Conservation (phyloP, 2,113 vertebrate species). For the Leuciscus idus region DNA sequence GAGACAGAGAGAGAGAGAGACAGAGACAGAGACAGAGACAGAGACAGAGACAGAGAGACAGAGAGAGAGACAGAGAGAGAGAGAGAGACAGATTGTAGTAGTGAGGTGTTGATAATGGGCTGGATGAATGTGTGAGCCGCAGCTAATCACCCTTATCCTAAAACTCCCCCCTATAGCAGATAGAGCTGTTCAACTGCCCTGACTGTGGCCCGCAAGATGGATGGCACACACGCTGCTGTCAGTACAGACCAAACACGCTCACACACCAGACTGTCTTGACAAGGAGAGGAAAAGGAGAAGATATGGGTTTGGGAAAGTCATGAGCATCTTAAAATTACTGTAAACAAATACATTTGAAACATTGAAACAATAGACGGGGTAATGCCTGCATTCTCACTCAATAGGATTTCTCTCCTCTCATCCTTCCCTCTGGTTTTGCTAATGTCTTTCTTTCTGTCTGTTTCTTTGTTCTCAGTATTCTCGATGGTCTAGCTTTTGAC, state of each 20-base stretch:
- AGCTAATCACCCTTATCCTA: slow-evolving; percentile 67
- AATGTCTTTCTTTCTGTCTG: slow-evolving; percentile 67
- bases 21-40: too few relatives aligned
- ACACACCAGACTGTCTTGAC: slow-evolving; percentile 24
- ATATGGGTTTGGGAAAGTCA: slow-evolving; percentile 3
- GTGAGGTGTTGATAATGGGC: slow-evolving; percentile 71
- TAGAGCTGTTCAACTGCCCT: slow-evolving; percentile 64
- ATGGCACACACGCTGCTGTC: slow-evolving; percentile 61
- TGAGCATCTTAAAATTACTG: not conserved
- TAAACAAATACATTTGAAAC: slow-evolving; percentile 9
- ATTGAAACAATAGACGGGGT: not conserved
- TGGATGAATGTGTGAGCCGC: slow-evolving; percentile 73
- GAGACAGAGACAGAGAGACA: slow-evolving; percentile 25
- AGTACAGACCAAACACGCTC: slow-evolving; percentile 53
- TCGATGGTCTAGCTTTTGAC: slow-evolving; percentile 69
- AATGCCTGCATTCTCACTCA: slow-evolving; percentile 31
- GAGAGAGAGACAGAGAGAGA: slow-evolving; percentile 37
- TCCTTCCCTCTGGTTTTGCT: slow-evolving; percentile 59
- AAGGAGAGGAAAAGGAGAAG: not conserved
- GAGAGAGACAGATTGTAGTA: slow-evolving; percentile 65
- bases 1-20: too few relatives aligned
- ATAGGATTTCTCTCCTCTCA: slow-evolving; percentile 21
- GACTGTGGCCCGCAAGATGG: slow-evolving; percentile 58
- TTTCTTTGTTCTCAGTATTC: slow-evolving; percentile 74
- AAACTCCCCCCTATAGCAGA: slow-evolving; percentile 58